Percentiles rank a stretch among this genome's conserved stretches.
Evolutionary conservation across 2,797 vertebrate species (phyloP).

Genomic region (Protosalanx chinensis): DNA sequence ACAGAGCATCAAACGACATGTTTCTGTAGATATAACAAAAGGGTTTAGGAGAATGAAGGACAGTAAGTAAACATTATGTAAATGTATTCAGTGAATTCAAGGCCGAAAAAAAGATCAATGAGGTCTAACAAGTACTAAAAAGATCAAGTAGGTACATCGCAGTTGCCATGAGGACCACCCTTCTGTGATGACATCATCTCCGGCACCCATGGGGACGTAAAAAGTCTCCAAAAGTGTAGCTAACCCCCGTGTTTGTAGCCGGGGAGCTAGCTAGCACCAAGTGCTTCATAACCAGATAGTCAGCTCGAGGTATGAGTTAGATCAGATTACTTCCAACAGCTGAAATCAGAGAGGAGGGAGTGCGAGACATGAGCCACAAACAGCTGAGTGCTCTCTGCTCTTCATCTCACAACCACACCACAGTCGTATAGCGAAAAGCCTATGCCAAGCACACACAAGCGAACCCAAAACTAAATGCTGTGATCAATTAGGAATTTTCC

Average conservation of each 20-base stretch:
- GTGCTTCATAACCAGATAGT: slow-evolving; percentile 58
- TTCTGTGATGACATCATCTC: slow-evolving; percentile 31
- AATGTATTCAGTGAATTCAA: neutral
- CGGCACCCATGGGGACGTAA: slow-evolving; percentile 24
- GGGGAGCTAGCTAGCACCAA: slow-evolving; percentile 45
- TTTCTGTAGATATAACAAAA: too few species aligned
- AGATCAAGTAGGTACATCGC: too few species aligned
- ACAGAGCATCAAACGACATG: too few species aligned
- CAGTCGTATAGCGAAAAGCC: slow-evolving; percentile 37
- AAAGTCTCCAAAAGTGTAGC: slow-evolving; percentile 41
- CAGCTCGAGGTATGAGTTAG: slow-evolving; percentile 48
- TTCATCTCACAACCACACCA: slow-evolving; percentile 37
- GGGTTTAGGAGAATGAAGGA: too few species aligned
- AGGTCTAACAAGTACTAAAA: slow-evolving; percentile 8
- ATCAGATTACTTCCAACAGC: slow-evolving; percentile 75
- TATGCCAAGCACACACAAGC: slow-evolving; percentile 16
- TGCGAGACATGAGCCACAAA: slow-evolving; percentile 64
- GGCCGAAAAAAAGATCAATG: neutral
- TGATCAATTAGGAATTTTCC: slow-evolving; percentile 4
- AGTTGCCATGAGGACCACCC: slow-evolving; percentile 8
- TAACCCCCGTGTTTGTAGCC: slow-evolving; percentile 50
- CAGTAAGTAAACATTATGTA: too few species aligned
- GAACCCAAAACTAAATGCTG: neutral
- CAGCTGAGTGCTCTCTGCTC: slow-evolving; percentile 69
- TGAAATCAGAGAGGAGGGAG: slow-evolving; percentile 70